A percentile compares a stretch with the other conserved stretches of the same genome.
These are phyloP conservation scores for Phyllopteryx taeniolatus DNA, from an alignment of 2,113 vertebrate species.

Conservation along the genomic window DNA sequence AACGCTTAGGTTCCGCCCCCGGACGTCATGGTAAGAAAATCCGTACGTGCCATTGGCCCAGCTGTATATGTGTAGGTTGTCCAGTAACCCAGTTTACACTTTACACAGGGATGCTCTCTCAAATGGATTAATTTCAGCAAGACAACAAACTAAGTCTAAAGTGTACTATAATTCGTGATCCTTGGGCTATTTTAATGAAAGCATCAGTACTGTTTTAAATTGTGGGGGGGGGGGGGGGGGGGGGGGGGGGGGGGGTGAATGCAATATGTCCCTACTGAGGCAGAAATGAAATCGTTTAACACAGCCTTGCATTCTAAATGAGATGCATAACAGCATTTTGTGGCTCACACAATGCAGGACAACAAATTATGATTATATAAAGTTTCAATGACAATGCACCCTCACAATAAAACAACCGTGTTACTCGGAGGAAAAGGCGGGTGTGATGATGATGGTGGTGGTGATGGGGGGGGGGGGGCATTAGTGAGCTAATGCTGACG, in stretches of 20 bases:
- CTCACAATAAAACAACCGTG: slow-evolving; percentile 22
- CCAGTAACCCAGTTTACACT: not conserved
- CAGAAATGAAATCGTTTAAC: not conserved
- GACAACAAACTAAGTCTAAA: not conserved
- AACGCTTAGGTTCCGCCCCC: too few relatives aligned
- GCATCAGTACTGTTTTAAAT: not conserved
- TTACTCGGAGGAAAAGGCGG: not conserved
- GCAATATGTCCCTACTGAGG: not conserved
- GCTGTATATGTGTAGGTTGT: not conserved
- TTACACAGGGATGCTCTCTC: too few relatives aligned
- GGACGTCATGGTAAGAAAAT: too few relatives aligned
- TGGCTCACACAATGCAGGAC: not conserved
- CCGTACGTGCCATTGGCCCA: too few relatives aligned
- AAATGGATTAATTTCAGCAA: not conserved
- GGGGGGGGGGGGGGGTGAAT: not conserved
- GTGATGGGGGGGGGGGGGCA: not conserved
- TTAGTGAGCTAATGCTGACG: slow-evolving; percentile 51
- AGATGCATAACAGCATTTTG: not conserved
- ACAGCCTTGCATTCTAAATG: not conserved
- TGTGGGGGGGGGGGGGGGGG: too few relatives aligned
- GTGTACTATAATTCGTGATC: too few relatives aligned
- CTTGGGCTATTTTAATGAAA: too few relatives aligned
- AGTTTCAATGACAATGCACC: slow-evolving; percentile 13
- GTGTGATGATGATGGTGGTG: not conserved
- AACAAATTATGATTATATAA: not conserved